Base-by-base conservation (phyloP, 2,888 invertebrate genomes). In the Amphipyra berbera region DNA sequence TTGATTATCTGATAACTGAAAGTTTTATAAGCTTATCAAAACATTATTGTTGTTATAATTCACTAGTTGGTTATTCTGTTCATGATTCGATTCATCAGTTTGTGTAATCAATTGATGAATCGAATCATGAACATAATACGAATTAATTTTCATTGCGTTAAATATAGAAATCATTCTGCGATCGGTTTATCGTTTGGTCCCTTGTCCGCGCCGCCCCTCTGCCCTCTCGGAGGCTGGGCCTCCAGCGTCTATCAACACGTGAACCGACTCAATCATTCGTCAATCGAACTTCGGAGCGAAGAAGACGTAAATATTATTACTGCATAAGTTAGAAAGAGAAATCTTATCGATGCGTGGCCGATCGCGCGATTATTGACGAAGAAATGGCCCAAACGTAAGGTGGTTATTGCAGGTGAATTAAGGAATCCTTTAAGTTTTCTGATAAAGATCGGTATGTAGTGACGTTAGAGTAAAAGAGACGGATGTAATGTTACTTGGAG, bases 231-330 rank as follows among this genome's bases (percentile, higher is more conserved):
- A 88, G 89, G 86, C 85, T 82, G 87, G 87, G 85, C 90, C 86
- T 85, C 80, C 82, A 83, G 83, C 83, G 81, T 81, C 84, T 87
- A 89, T 90, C 90, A 84, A 88, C 85, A 86, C 87, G 85, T 85
- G 82, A 80, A 84, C 81, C 84, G 82, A 85, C 87, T 91, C 91
- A 90, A 92, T 92, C 91, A 92, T 91, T 91, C 91, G 90, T 93
- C 90, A 92, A 90, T 93, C 87, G 84, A 88, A 85, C 81, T 76
- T 76, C 73, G 61, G 88, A 79, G 81, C 59, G 88, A 93, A 80
- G 86, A 91, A 90, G 93, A 92, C 84, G 83, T 87, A 86, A 84
- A 87, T 82, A 87, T 82, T 58, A 64, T 70, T 74, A 77, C 69
- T 61, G 54, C 71, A 71, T 71, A 81, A 67, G 88, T 73, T 73